Percentiles rank a stretch among this genome's conserved stretches.
Evolutionary conservation across 2,797 vertebrate species (phyloP).

Genomic region (Typhlichthys subterraneus): DNA sequence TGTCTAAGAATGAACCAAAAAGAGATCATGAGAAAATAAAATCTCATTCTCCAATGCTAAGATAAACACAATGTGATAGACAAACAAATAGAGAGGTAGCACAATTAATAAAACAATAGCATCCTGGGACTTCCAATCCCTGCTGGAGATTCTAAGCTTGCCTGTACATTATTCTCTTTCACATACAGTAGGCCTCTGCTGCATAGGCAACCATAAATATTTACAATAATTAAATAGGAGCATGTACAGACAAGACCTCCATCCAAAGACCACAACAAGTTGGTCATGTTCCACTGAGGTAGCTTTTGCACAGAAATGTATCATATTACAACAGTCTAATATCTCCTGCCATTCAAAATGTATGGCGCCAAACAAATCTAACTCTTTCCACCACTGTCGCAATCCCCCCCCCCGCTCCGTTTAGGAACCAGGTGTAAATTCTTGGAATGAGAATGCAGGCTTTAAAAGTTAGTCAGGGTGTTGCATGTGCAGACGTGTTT

Average conservation of each 20-base stretch:
- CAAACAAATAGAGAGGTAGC: conserved; percentile 46
- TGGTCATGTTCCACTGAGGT: conserved; percentile 7
- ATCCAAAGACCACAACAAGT: conserved; percentile 13
- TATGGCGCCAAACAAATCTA: background rate
- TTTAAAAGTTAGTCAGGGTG: background rate
- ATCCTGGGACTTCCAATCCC: conserved; percentile 2
- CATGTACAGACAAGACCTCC: conserved; percentile 46
- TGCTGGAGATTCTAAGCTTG: background rate
- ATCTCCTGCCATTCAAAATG: background rate
- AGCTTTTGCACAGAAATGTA: background rate
- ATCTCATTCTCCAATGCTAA: conserved; percentile 54
- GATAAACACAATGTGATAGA: conserved; percentile 49
- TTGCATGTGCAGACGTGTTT: conserved; percentile 33
- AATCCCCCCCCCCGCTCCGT: background rate
- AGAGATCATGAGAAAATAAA: background rate
- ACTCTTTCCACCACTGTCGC: background rate
- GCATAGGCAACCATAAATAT: conserved; percentile 54
- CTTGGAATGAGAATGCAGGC: conserved; percentile 1
- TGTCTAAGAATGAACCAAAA: background rate
- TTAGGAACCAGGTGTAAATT: conserved; percentile 39
- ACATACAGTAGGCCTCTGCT: conserved; percentile 36
- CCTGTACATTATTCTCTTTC: conserved; percentile 24
- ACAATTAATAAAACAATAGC: conserved; percentile 49
- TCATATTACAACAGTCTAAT: background rate
- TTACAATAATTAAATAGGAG: conserved; percentile 60